Evolutionary conservation across 2,797 vertebrate species (phyloP).

Genomic region (Melanotaenia nigrans): DNA sequence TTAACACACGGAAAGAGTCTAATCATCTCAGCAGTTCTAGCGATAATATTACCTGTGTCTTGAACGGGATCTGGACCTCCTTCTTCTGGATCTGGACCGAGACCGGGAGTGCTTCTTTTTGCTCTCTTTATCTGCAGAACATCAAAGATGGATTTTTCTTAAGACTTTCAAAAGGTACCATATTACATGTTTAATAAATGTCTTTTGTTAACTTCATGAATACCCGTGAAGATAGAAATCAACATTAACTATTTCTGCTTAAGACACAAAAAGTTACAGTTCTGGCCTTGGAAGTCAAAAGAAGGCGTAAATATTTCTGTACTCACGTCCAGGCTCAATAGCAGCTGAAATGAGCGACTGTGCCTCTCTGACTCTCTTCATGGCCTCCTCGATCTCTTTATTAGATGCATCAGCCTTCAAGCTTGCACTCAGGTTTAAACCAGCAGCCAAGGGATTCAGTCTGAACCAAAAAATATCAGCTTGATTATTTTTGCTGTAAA

Average conservation of each 20-base stretch:
- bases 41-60: conserved; percentile 85
- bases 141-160: not conserved
- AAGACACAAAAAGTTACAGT: not conserved
- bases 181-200: no score
- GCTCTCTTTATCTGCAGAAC: conserved; percentile 88
- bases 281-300: not conserved
- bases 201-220: not conserved
- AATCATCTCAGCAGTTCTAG: not conserved
- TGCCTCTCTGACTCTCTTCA: conserved; percentile 97
- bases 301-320: not conserved
- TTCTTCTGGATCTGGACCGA: conserved; percentile 89
- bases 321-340: conserved; percentile 93
- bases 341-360: conserved; percentile 97
- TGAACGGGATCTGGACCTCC: conserved; percentile 90
- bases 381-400: conserved; percentile 99
- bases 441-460: conserved; percentile 93
- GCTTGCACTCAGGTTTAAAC: conserved; percentile 89
- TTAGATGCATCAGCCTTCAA: conserved; percentile 93
- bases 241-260: not conserved
- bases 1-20: not conserved
- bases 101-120: conserved; percentile 91
- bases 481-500: not conserved
- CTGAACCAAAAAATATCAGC: conserved; percentile 71
- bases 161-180: not conserved
- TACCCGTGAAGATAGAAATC: not conserved